Evolutionary conservation across 2,888 invertebrate species (phyloP), one percentile per base, ranked within the genome.

Genomic region (Acrobasis suavella): DNA sequence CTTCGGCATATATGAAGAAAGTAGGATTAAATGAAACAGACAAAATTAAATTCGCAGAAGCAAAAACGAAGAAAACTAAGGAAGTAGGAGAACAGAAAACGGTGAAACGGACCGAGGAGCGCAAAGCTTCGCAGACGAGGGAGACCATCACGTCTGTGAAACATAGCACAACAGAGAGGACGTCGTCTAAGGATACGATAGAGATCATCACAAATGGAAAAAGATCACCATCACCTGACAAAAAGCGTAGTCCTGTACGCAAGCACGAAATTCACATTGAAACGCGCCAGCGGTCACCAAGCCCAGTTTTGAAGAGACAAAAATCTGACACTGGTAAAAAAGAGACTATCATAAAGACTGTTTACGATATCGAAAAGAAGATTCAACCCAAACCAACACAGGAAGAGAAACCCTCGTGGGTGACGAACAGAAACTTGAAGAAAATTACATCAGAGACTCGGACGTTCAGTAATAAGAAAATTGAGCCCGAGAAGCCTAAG

Each of bases 361-460:
- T 80, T 5, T 79, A 79, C 63, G 85, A 89, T 61, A 73, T 79
- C 68, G 79, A 83, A 59, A 82, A 89, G 78, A 85, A 88, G 65
- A 68, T 76, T 22, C 77, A 81, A 10, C 72, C 78, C 22, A 93
- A 91, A 70, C 78, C 76, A n/a, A 78, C 72, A 22, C 83, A 83
- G 16, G 93, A 93, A 17, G 93, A 93, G 39, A 94, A 94, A 69
- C 95, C 95, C 0, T 93, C 94, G 17, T 95, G 95, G 95, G 92
- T 94, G 9, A 94, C 89, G 6, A 93, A 93, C 75, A 92, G 94
- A 66, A 94, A 94, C 65, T 80, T 95, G 62, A 94, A 93, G 72
- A 95, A 94, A 78, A 83, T 85, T 2, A 86, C 85, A 2, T 83
- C 91, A 0, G 93, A 92, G 50, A 78, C 80, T 12, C 80, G 89